These are phyloP conservation scores for Sigmodon hispidus DNA, from an alignment of 2,113 vertebrate species.

Conservation along the genomic window DNA sequence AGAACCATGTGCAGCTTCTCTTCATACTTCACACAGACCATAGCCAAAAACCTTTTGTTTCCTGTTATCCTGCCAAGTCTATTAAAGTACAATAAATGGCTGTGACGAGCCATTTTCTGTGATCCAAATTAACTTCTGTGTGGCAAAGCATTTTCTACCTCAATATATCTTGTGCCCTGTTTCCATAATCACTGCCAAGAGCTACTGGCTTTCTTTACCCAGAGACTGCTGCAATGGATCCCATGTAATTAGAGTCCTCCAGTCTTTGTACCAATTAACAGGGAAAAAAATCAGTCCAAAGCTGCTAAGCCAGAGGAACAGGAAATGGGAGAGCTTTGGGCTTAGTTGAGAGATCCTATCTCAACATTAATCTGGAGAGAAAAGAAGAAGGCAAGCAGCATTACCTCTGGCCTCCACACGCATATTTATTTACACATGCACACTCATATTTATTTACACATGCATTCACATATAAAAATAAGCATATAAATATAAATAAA, in stretches of 20 bases:
- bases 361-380: background rate
- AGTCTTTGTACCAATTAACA: background rate
- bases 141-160: background rate
- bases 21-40: background rate
- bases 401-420: background rate
- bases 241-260: background rate
- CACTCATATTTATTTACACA: background rate
- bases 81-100: constrained; percentile 39
- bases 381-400: background rate
- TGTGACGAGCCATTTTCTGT: background rate
- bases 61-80: background rate
- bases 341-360: background rate
- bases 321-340: background rate
- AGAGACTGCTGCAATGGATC: background rate
- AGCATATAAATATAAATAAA: background rate
- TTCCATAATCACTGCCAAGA: constrained; percentile 35
- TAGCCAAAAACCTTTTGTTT: background rate
- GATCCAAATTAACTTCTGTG: constrained; percentile 49
- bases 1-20: rapidly evolving
- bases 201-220: background rate
- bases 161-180: background rate
- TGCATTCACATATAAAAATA: background rate
- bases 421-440: no score
- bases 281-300: background rate
- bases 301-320: background rate